A percentile compares a stretch with the other conserved stretches of the same genome.
These are phyloP conservation scores for Pampusana beccarii DNA, from an alignment of 2,113 vertebrate species.

Conservation along the genomic window DNA sequence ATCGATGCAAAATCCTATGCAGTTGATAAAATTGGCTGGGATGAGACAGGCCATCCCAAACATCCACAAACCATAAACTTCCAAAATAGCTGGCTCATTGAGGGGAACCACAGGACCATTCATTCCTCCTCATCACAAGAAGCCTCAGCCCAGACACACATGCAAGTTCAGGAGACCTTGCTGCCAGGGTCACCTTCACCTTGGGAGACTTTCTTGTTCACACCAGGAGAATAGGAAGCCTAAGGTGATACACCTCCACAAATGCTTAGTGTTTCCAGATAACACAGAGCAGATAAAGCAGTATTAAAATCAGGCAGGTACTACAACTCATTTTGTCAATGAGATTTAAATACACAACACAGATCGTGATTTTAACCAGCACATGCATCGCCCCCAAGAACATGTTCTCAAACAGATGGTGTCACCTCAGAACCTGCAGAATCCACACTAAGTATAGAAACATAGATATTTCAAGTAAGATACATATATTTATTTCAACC, in stretches of 20 bases:
- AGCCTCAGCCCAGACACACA: not conserved
- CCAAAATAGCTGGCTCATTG: not conserved
- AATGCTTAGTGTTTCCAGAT: not conserved
- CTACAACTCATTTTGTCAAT: not conserved
- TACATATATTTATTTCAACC: not conserved
- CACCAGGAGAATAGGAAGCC: not conserved
- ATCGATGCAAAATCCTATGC: not conserved
- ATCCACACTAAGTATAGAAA: not conserved
- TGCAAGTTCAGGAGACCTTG: not conserved
- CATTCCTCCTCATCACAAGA: fast-evolving
- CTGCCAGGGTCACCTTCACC: not conserved
- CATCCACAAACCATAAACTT: not conserved
- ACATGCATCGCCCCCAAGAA: not conserved
- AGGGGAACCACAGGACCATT: not conserved
- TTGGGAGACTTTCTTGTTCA: not conserved
- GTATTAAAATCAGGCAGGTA: not conserved
- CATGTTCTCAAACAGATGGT: not conserved
- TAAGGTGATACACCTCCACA: not conserved
- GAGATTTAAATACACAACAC: not conserved
- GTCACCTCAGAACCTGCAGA: not conserved
- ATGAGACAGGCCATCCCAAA: not conserved
- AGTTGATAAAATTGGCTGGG: not conserved
- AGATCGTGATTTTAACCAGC: not conserved
- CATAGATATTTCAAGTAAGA: not conserved
- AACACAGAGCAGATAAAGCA: not conserved